Percentiles rank a stretch among this genome's conserved stretches.
Evolutionary conservation across 2,797 vertebrate species (phyloP).

Genomic region (Dromococcyx pavoninus): DNA sequence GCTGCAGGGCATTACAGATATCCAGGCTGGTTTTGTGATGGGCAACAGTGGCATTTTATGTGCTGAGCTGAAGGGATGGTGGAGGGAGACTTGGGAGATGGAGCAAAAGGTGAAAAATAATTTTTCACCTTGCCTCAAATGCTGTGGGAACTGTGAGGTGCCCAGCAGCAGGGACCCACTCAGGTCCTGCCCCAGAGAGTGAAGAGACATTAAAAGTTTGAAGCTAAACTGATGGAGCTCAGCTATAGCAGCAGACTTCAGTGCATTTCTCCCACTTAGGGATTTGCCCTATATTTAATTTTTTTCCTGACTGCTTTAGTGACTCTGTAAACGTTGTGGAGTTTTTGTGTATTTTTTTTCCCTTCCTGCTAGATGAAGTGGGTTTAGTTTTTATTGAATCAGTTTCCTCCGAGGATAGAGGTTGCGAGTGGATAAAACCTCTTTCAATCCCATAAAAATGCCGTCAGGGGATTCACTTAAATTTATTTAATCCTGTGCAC

Average conservation of each 20-base stretch:
- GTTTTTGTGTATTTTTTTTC: not conserved
- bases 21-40: not conserved
- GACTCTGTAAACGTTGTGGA: slow-evolving; percentile 53
- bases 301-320: slow-evolving; percentile 65
- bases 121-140: rapidly evolving
- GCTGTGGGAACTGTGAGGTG: not conserved
- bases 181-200: not conserved
- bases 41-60: not conserved
- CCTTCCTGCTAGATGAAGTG: slow-evolving; percentile 62
- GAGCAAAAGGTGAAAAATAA: not conserved
- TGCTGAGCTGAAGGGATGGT: not conserved
- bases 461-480: slow-evolving; percentile 70
- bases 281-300: slow-evolving; percentile 66
- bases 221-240: slow-evolving; percentile 57
- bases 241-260: slow-evolving; percentile 52
- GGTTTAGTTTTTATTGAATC: slow-evolving; percentile 75
- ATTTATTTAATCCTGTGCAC: slow-evolving; percentile 74
- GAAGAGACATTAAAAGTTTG: not conserved
- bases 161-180: not conserved
- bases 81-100: not conserved
- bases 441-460: slow-evolving; percentile 73
- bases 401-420: slow-evolving; percentile 67
- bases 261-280: slow-evolving; percentile 50
- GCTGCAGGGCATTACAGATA: not conserved
- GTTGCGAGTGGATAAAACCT: slow-evolving; percentile 70